Base-by-base conservation (phyloP, 1,140 invertebrate species). In the Glossosoma conforme region DNA sequence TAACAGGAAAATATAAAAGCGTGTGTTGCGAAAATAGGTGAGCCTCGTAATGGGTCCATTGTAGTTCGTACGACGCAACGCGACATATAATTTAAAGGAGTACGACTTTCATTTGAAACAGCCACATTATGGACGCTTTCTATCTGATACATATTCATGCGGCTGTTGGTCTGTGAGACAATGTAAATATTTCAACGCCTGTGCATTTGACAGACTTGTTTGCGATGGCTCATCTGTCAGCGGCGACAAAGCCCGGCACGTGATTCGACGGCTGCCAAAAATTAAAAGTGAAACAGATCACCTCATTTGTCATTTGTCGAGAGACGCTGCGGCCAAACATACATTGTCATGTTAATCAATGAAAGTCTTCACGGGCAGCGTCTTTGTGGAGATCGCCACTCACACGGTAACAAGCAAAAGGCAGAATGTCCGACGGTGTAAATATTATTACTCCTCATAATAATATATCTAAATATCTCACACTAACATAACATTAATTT, bases 91-190 rank as follows among this genome's bases (percentile, higher is more conserved):
- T 54, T 54, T 54, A 18, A 40, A 42, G 38, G 35, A 38, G 36
- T 42, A 41, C 24, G 35, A 52, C 35, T 68, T 66, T 63, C 61
- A 61, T 52, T 44, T 43, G 57, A 52, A 60, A 59, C 62, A 58
- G 61, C 54, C 59, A 13, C 49, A 57, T 61, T 58, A 61, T 62
- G 56, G 63, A 61, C 62, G 65, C 62, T 36, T 52, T 52, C 45
- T 53, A 52, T 24, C 20, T 25, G 8, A 40, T 47, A 45, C 42
- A 52, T 57, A 52, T 49, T 48, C 46, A 52, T 57, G 42, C 18
- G 14, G 38, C 17, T 19, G 49, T 21, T 13, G 20, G 45, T 45
- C 36, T 19, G 22, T 24, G 22, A 49, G 32, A 52, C 53, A 44
- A 52, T 50, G 47, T 20, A 17, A 42, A 50, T 50, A 50, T 50